Percentiles rank a stretch among this genome's conserved stretches.
Conservation (phyloP, 2,797 vertebrate genomes). For the Acipenser oxyrinchus region DNA sequence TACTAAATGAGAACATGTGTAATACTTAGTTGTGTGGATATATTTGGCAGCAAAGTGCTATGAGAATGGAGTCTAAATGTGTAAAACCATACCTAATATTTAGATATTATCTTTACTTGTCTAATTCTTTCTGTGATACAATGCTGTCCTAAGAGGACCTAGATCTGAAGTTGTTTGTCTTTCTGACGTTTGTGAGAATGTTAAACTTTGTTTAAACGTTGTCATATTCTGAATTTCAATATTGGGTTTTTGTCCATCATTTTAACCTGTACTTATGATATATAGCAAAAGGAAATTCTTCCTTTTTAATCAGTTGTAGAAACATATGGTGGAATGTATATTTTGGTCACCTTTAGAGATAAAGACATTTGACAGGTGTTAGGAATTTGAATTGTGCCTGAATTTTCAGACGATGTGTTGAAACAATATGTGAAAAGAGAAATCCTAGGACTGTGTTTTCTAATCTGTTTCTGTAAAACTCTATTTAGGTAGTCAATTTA, state of each 20-base stretch:
- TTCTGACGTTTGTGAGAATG: slow-evolving; percentile 23
- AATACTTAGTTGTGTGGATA: too few relatives aligned
- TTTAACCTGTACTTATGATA: slow-evolving; percentile 21
- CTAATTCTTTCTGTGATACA: too few relatives aligned
- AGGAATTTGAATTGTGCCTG: slow-evolving; percentile 44
- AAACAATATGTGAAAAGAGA: slow-evolving; percentile 33
- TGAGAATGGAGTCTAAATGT: too few relatives aligned
- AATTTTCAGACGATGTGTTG: slow-evolving; percentile 30
- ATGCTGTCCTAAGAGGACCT: not conserved
- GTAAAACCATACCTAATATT: too few relatives aligned
- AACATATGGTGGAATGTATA: slow-evolving; percentile 27
- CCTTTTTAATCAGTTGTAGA: slow-evolving; percentile 31
- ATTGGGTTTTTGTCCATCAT: not conserved
- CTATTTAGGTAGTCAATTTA: slow-evolving; percentile 39
- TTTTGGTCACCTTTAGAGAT: slow-evolving; percentile 10
- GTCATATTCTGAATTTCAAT: slow-evolving; percentile 6
- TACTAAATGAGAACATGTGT: too few relatives aligned
- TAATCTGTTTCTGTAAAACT: slow-evolving; percentile 46
- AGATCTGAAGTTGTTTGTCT: slow-evolving; percentile 14
- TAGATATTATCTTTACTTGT: too few relatives aligned
- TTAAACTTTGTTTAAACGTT: slow-evolving; percentile 23
- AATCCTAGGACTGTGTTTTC: slow-evolving; percentile 45
- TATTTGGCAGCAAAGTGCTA: too few relatives aligned
- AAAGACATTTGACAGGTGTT: slow-evolving; percentile 14
- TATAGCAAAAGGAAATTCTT: slow-evolving; percentile 23